Percentiles rank a stretch among this genome's conserved stretches.
These are phyloP conservation scores for Malurus alboscapulatus DNA, from an alignment of 2,113 vertebrate species.

Conservation along the genomic window DNA sequence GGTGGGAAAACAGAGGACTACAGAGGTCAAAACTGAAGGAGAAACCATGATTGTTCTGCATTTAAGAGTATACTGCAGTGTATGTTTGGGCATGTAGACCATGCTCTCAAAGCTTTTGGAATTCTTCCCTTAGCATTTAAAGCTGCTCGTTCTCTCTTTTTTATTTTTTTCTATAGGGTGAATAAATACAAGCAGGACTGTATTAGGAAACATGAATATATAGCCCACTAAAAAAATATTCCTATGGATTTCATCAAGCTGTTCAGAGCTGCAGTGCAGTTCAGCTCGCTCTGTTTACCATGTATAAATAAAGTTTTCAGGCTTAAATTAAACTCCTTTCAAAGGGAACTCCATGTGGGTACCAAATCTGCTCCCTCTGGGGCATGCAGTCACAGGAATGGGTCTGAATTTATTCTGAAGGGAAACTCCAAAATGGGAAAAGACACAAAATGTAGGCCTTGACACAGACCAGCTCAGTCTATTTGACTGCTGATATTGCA, in stretches of 20 bases:
- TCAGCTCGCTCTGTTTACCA: background rate
- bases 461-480: background rate
- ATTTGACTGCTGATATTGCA: background rate
- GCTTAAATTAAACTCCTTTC: background rate
- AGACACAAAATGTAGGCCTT: background rate
- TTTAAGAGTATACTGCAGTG: background rate
- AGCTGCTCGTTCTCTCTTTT: background rate
- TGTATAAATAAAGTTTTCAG: background rate
- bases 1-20: background rate
- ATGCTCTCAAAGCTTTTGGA: background rate
- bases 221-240: background rate
- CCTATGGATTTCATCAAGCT: background rate
- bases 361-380: background rate
- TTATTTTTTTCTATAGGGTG: background rate
- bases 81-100: background rate
- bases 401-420: background rate
- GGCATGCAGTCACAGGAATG: background rate
- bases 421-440: background rate
- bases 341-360: rapidly evolving
- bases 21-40: background rate
- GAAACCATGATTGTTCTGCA: background rate
- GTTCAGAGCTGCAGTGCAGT: background rate
- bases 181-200: background rate
- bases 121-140: background rate
- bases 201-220: background rate